These are phyloP conservation scores for Crioceris asparagi DNA, from an alignment of 2,888 invertebrate species.

Conservation along the genomic window DNA sequence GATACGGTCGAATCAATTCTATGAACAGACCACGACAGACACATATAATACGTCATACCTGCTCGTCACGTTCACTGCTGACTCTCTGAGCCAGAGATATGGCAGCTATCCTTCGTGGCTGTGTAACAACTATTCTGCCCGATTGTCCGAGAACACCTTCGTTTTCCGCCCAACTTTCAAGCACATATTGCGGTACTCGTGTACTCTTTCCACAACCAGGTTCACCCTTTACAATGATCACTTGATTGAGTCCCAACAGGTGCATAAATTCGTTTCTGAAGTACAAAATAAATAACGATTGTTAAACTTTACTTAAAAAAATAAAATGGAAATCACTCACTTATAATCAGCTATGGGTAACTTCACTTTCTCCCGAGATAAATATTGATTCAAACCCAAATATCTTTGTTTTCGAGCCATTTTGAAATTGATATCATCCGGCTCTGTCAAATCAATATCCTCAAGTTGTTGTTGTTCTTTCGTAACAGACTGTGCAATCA, in stretches of 20 bases:
- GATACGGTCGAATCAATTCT: too few relatives aligned
- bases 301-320: too few relatives aligned
- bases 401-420: slow-evolving; percentile 15
- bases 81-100: slow-evolving; percentile 55
- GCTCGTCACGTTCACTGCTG: slow-evolving; percentile 50
- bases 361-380: slow-evolving; percentile 25
- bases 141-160: slow-evolving; percentile 32
- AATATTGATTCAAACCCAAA: slow-evolving; percentile 21
- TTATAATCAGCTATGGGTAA: slow-evolving; percentile 36
- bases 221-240: slow-evolving; percentile 54
- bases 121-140: slow-evolving; percentile 51
- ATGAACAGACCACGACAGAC: too few relatives aligned
- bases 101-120: slow-evolving; percentile 60
- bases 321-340: slow-evolving; percentile 32
- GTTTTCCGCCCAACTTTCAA: slow-evolving; percentile 41
- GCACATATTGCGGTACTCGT: slow-evolving; percentile 52
- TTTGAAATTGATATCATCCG: slow-evolving; percentile 9
- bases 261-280: slow-evolving; percentile 43
- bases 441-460: slow-evolving; percentile 4
- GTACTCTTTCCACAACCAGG: slow-evolving; percentile 69
- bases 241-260: slow-evolving; percentile 41
- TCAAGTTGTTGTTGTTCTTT: slow-evolving; percentile 7
- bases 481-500: too few relatives aligned
- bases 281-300: background rate
- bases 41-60: too few relatives aligned